Percentiles rank a stretch among this genome's conserved stretches.
phyloP scores from a whole-genome alignment of 2,113 vertebrate genomes.

The Triplophysa rosa region DNA sequence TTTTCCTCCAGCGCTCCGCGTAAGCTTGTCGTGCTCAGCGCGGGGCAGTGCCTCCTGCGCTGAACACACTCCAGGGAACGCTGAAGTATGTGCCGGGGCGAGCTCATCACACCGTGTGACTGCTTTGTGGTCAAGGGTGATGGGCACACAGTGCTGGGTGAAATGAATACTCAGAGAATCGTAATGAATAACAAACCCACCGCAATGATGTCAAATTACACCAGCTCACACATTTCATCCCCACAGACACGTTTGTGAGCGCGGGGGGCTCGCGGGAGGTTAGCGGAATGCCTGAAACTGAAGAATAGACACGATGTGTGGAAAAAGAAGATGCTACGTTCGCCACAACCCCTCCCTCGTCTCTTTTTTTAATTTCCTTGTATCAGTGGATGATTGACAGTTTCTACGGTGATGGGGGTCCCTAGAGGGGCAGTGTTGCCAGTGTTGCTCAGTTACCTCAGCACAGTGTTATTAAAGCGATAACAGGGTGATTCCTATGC shows the following conservation, averaged over 20 bases:
- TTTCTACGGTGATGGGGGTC: constrained; percentile 79
- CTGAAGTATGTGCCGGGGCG: constrained; percentile 43
- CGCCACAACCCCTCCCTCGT: constrained; percentile 27
- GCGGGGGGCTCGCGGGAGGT: neutral
- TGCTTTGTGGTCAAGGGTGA: constrained; percentile 36
- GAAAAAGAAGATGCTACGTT: constrained; percentile 58
- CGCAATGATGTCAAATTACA: constrained; percentile 43
- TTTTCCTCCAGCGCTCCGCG: neutral
- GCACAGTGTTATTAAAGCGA: constrained; percentile 84
- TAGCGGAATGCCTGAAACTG: neutral
- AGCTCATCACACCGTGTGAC: constrained; percentile 15
- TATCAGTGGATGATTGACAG: constrained; percentile 83
- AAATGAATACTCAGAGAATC: constrained; percentile 45
- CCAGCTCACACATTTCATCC: constrained; percentile 13
- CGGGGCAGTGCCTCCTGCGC: neutral
- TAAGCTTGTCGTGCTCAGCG: neutral
- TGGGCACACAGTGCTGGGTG: neutral
- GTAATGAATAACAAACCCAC: constrained; percentile 38
- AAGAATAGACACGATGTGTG: constrained; percentile 72
- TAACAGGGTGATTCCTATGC: constrained; percentile 87
- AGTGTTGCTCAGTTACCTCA: constrained; percentile 84
- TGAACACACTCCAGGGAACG: neutral
- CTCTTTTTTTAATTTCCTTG: constrained; percentile 79
- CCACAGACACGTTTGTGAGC: constrained; percentile 1
- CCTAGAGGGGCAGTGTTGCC: constrained; percentile 77